Conservation (phyloP, 2,797 vertebrate genomes). For the Cuculus canorus region DNA sequence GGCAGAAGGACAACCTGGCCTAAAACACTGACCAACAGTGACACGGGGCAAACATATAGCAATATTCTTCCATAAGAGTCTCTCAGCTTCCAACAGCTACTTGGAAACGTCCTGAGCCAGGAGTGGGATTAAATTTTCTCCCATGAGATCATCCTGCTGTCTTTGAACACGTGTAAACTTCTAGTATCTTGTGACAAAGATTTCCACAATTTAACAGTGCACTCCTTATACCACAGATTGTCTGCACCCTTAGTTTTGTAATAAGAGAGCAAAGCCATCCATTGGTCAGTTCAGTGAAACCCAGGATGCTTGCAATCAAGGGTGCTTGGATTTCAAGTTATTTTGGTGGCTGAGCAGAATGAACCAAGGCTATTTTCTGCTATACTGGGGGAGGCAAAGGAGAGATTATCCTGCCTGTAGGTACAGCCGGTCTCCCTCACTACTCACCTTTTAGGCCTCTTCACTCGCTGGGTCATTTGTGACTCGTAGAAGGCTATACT, state of each 20-base stretch:
- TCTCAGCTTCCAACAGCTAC: neutral
- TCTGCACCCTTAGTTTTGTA: neutral
- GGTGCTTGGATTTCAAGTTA: neutral
- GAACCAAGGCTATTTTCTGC: neutral
- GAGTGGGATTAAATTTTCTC: neutral
- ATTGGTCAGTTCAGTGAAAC: neutral
- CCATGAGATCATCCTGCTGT: neutral
- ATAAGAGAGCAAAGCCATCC: neutral
- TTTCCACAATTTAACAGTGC: neutral
- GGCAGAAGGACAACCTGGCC: neutral
- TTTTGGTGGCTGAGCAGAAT: neutral
- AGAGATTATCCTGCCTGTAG: neutral
- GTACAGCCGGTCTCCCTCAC: neutral
- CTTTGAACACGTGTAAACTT: neutral
- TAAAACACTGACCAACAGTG: neutral
- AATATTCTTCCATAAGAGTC: neutral
- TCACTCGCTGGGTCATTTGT: neutral
- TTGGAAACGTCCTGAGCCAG: neutral
- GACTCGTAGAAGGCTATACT: neutral
- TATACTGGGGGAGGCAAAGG: neutral
- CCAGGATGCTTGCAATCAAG: neutral
- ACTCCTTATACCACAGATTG: neutral
- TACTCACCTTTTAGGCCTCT: fast-evolving
- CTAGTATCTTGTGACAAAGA: neutral
- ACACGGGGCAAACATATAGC: neutral